Conservation (phyloP, 2,113 vertebrate genomes). For the Amblyornis subalaris region DNA sequence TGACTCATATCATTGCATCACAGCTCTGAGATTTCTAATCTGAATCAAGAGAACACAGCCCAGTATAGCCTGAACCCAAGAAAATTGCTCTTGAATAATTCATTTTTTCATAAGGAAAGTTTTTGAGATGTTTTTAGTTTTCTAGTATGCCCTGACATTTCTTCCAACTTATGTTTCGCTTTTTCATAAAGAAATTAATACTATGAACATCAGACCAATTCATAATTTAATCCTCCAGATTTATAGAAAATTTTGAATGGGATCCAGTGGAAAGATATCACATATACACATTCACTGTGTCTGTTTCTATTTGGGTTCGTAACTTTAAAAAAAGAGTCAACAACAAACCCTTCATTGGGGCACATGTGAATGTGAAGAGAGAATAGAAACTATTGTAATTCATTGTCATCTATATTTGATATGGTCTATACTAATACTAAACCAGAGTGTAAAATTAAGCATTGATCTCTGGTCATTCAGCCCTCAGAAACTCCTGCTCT, state of each 20-base stretch:
- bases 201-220: background rate
- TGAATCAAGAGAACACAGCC: background rate
- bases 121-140: background rate
- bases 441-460: background rate
- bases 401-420: background rate
- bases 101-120: conserved; percentile 26
- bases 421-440: background rate
- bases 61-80: background rate
- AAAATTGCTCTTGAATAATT: conserved; percentile 40
- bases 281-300: background rate
- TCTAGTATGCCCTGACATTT: background rate
- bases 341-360: background rate
- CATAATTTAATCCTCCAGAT: background rate
- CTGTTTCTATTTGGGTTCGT: background rate
- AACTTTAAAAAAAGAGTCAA: background rate
- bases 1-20: background rate
- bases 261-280: background rate
- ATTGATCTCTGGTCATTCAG: background rate
- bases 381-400: background rate
- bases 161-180: background rate
- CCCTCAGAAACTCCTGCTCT: background rate
- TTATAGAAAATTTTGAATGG: background rate
- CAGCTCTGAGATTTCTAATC: background rate
- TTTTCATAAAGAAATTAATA: background rate
- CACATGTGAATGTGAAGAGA: background rate